These are phyloP conservation scores for Plectrocnemia conspersa DNA, from an alignment of 1,140 invertebrate species.

Conservation along the genomic window DNA sequence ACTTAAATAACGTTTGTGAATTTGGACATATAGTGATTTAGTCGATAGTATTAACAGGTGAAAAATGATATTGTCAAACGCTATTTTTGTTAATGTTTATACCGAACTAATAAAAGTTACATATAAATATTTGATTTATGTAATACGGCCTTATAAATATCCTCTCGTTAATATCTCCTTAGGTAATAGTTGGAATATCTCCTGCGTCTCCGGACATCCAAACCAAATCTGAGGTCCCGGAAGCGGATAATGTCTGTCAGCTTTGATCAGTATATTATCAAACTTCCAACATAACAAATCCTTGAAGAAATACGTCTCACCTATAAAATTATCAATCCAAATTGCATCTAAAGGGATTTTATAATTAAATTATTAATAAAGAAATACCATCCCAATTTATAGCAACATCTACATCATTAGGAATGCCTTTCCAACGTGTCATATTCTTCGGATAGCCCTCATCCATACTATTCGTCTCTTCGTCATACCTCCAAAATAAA, in stretches of 20 bases:
- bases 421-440: constrained; percentile 62
- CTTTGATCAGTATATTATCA: constrained; percentile 52
- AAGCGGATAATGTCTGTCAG: constrained; percentile 51
- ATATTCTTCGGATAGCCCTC: constrained; percentile 63
- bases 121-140: too few relatives aligned
- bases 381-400: constrained; percentile 57
- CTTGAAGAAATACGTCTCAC: constrained; percentile 62
- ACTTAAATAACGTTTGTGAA: too few relatives aligned
- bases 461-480: constrained; percentile 54
- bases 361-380: too few relatives aligned
- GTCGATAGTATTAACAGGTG: too few relatives aligned
- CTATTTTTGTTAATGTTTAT: too few relatives aligned
- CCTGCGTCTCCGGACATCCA: constrained; percentile 53
- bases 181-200: constrained; percentile 39
- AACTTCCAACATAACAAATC: constrained; percentile 60
- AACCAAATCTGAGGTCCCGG: constrained; percentile 57
- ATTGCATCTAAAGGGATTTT: too few relatives aligned
- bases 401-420: constrained; percentile 59
- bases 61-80: too few relatives aligned
- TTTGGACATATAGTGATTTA: too few relatives aligned
- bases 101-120: not conserved
- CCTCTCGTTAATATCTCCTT: too few relatives aligned
- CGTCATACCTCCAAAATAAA: constrained; percentile 67
- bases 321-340: constrained; percentile 45
- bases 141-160: too few relatives aligned